Percentiles rank a stretch among this genome's conserved stretches.
Conservation (phyloP, 2,888 invertebrate genomes). For the Sinohyriopsis cumingii region DNA sequence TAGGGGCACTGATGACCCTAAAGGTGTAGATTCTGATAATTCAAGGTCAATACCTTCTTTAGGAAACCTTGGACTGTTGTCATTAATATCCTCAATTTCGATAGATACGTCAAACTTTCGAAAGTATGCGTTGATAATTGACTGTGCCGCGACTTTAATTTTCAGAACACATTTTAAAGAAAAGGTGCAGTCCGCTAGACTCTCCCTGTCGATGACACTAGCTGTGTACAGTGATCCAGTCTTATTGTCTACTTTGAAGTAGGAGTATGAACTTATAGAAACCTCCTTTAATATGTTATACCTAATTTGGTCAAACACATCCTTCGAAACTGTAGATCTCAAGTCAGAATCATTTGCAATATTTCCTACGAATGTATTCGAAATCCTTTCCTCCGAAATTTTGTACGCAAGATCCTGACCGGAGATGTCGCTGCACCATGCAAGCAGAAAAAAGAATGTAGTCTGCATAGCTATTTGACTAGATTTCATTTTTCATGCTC, state of each 20-base stretch:
- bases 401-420: slow-evolving; percentile 20
- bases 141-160: slow-evolving; percentile 54
- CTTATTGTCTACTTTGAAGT: slow-evolving; percentile 43
- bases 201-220: slow-evolving; percentile 42
- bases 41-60: slow-evolving; percentile 36
- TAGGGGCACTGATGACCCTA: slow-evolving; percentile 40
- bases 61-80: slow-evolving; percentile 54
- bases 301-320: slow-evolving; percentile 40
- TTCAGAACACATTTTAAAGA: slow-evolving; percentile 37
- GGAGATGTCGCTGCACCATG: neutral
- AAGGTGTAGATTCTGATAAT: slow-evolving; percentile 47
- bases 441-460: neutral
- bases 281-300: slow-evolving; percentile 15
- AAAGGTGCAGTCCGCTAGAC: slow-evolving; percentile 41
- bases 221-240: slow-evolving; percentile 39
- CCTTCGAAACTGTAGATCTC: slow-evolving; percentile 35
- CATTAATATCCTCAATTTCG: slow-evolving; percentile 54
- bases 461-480: no score
- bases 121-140: slow-evolving; percentile 48
- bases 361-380: slow-evolving; percentile 42
- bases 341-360: slow-evolving; percentile 45
- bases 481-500: no score
- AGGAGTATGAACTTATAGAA: slow-evolving; percentile 36
- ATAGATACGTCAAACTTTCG: slow-evolving; percentile 52
- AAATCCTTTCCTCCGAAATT: slow-evolving; percentile 38